phyloP scores from a whole-genome alignment of 2,888 invertebrate species.

The Caenorhabditis sinica region DNA sequence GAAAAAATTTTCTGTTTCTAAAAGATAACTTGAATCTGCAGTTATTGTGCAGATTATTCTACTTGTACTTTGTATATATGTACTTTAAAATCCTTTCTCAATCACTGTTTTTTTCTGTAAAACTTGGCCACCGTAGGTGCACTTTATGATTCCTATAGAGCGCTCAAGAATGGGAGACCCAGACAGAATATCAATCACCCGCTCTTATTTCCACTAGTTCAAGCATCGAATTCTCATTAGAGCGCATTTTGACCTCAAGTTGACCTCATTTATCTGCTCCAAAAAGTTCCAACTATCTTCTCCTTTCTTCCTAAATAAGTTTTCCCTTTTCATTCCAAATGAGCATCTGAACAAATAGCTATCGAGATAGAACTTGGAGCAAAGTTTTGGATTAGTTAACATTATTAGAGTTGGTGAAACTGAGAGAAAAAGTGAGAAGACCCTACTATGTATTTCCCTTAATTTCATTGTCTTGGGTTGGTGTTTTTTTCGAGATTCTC shows the following conservation, averaged over 20 bases:
- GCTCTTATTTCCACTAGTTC: not conserved
- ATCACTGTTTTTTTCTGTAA: too few relatives aligned
- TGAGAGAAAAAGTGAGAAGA: not conserved
- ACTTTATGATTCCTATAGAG: too few relatives aligned
- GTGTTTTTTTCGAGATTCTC: not conserved
- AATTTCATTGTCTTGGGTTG: slow-evolving; percentile 5
- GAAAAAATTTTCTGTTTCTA: too few relatives aligned
- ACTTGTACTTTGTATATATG: too few relatives aligned
- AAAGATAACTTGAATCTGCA: too few relatives aligned
- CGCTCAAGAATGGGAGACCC: too few relatives aligned
- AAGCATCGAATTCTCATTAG: too few relatives aligned
- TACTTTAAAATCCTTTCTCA: too few relatives aligned
- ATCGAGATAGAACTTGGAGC: not conserved
- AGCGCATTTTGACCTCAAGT: not conserved
- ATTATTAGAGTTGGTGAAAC: not conserved
- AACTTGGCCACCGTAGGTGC: too few relatives aligned
- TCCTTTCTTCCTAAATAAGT: not conserved
- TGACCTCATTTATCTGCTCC: not conserved
- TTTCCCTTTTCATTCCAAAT: slow-evolving; percentile 5
- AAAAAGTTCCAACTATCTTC: too few relatives aligned
- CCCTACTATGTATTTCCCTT: not conserved
- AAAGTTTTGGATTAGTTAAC: not conserved
- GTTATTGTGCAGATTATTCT: too few relatives aligned
- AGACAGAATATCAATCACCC: too few relatives aligned
- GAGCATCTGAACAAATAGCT: slow-evolving; percentile 22